Evolutionary conservation across 1,140 invertebrate species (phyloP).

Genomic region (Temnothorax nylanderi): DNA sequence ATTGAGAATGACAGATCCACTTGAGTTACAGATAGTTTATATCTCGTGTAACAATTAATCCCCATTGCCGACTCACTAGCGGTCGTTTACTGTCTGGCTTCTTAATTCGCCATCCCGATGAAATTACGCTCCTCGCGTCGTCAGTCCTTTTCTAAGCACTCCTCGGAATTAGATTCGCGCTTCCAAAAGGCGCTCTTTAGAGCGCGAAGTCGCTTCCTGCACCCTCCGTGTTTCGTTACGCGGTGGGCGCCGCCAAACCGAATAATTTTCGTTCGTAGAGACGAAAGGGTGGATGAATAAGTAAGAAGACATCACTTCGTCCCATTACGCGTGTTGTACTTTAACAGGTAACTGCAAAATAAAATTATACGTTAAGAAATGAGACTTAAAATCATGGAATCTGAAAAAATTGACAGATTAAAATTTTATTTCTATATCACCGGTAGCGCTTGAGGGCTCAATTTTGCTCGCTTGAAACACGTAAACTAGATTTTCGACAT

Average conservation of each 20-base stretch:
- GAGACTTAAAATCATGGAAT: background rate
- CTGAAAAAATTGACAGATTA: background rate
- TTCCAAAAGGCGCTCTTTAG: slow-evolving; percentile 73
- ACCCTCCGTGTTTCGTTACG: slow-evolving; percentile 40
- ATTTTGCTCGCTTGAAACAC: background rate
- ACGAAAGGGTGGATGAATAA: slow-evolving; percentile 82
- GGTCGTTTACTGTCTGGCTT: slow-evolving; percentile 22
- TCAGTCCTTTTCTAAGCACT: slow-evolving; percentile 22
- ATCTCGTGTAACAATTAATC: slow-evolving; percentile 44
- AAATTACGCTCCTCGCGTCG: slow-evolving; percentile 37
- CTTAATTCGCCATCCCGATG: slow-evolving; percentile 58
- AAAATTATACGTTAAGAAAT: background rate
- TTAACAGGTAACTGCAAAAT: background rate
- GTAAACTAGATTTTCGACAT: background rate
- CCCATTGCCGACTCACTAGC: background rate
- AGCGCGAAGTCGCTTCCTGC: background rate
- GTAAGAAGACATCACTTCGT: slow-evolving; percentile 83
- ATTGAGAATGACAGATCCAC: background rate
- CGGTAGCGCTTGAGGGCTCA: too few relatives aligned
- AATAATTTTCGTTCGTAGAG: slow-evolving; percentile 81
- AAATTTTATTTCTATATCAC: background rate
- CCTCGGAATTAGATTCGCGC: slow-evolving; percentile 76
- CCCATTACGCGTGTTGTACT: slow-evolving; percentile 72
- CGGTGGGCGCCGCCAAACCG: slow-evolving; percentile 33
- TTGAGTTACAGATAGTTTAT: slow-evolving; percentile 35